Conservation (phyloP, 35 echinoderm and acorn worm species). For the Holothuria glaberrima region DNA sequence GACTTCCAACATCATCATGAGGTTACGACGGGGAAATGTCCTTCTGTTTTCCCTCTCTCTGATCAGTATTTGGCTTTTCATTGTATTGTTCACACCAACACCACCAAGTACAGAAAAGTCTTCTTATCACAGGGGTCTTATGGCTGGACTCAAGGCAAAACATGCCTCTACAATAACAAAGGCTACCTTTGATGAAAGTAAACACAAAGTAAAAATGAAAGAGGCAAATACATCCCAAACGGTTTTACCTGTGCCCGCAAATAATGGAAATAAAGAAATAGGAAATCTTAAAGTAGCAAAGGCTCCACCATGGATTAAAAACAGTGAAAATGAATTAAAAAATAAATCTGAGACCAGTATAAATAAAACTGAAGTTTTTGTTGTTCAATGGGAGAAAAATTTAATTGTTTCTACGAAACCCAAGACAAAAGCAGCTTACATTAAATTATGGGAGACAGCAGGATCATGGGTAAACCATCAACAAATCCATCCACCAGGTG, state of each 20-base stretch:
- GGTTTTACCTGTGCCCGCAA: neutral
- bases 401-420: conserved; percentile 36
- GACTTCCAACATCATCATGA: conserved; percentile 21
- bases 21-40: conserved; percentile 32
- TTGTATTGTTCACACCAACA: conserved; percentile 24
- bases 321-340: too few relatives aligned
- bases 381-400: conserved; percentile 57
- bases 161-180: conserved; percentile 4
- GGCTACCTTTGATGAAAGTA: neutral
- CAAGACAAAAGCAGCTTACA: conserved; percentile 1
- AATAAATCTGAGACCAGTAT: neutral
- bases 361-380: neutral
- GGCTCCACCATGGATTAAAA: neutral
- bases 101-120: conserved; percentile 27
- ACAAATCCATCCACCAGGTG: conserved; percentile 61
- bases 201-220: conserved; percentile 42
- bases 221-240: neutral
- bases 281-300: neutral
- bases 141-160: conserved; percentile 28
- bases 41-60: conserved; percentile 10
- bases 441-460: conserved; percentile 71
- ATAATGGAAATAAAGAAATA: neutral
- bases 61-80: conserved; percentile 37
- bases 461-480: conserved; percentile 71
- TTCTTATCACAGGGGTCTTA: conserved; percentile 15